Percentiles rank a stretch among this genome's conserved stretches.
Evolutionary conservation across 2,797 vertebrate genomes (phyloP).

Genomic region (Spondyliosoma cantharus): DNA sequence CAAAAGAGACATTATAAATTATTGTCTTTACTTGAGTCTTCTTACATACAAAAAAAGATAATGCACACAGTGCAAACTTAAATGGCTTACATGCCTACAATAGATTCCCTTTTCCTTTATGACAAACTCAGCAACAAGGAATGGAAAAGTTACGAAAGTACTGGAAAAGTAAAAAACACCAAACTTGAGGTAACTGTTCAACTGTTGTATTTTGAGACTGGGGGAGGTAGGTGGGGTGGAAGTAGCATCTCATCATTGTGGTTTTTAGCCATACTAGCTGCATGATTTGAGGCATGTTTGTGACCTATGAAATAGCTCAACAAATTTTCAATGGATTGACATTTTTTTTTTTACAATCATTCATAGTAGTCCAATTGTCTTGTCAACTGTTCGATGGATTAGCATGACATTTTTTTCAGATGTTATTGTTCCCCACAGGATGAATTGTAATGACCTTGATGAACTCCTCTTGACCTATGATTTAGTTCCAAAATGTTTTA

Average conservation of each 20-base stretch:
- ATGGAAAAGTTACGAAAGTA: neutral
- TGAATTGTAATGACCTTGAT: neutral
- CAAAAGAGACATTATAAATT: neutral
- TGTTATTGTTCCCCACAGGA: too few relatives aligned
- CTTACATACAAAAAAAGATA: neutral
- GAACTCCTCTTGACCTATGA: neutral
- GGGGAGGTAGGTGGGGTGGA: too few relatives aligned
- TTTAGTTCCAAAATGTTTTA: neutral
- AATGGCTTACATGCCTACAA: too few relatives aligned
- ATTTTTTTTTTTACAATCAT: neutral
- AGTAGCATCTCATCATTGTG: too few relatives aligned
- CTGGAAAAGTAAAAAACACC: too few relatives aligned
- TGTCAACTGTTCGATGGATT: neutral
- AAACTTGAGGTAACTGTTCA: too few relatives aligned
- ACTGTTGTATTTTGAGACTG: too few relatives aligned
- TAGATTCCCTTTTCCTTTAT: neutral
- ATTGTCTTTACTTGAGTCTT: neutral
- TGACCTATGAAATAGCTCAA: neutral
- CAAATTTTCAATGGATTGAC: neutral
- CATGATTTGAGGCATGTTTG: neutral
- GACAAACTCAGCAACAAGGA: neutral
- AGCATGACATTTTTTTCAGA: too few relatives aligned
- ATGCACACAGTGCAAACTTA: too few relatives aligned
- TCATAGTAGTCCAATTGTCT: neutral
- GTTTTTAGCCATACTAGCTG: neutral